Percentiles rank a stretch among this genome's conserved stretches.
phyloP scores from a whole-genome alignment of 2,888 invertebrate species.

The Stenodera caucasica region DNA sequence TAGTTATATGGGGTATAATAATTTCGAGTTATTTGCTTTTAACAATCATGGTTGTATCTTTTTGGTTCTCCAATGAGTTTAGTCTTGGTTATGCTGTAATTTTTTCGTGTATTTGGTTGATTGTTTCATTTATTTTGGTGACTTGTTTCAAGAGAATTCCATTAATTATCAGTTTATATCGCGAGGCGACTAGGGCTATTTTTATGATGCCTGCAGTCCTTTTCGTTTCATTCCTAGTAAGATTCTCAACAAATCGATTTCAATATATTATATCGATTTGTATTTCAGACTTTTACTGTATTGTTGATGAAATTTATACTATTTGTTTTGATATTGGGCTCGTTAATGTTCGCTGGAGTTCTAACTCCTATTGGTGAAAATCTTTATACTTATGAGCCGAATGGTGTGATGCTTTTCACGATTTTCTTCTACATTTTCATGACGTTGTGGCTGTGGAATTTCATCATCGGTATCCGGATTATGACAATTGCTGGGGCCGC shows the following conservation, averaged over 20 bases:
- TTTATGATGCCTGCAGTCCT: conserved; percentile 59
- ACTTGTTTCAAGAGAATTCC: conserved; percentile 56
- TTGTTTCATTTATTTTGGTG: background rate
- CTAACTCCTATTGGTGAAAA: background rate
- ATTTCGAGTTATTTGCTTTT: background rate
- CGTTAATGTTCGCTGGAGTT: background rate
- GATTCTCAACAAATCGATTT: too few relatives aligned
- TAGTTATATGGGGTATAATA: background rate
- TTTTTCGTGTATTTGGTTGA: background rate
- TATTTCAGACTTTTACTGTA: background rate
- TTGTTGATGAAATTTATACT: background rate
- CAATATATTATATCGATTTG: background rate
- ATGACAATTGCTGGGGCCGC: conserved; percentile 17
- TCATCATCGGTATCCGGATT: conserved; percentile 11
- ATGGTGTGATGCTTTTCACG: conserved; percentile 9
- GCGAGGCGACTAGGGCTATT: conserved; percentile 62
- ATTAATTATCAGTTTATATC: conserved; percentile 59
- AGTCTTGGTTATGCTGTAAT: background rate
- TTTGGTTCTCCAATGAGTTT: background rate
- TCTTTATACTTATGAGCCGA: conserved; percentile 5
- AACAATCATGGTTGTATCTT: background rate
- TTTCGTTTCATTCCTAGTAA: conserved; percentile 59
- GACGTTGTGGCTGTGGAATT: conserved; percentile 11
- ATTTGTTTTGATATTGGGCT: background rate
- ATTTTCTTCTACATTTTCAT: conserved; percentile 9